A percentile compares a stretch with the other conserved stretches of the same genome.
Conservation (phyloP, 2,113 vertebrate genomes). For the Arizona elegans region DNA sequence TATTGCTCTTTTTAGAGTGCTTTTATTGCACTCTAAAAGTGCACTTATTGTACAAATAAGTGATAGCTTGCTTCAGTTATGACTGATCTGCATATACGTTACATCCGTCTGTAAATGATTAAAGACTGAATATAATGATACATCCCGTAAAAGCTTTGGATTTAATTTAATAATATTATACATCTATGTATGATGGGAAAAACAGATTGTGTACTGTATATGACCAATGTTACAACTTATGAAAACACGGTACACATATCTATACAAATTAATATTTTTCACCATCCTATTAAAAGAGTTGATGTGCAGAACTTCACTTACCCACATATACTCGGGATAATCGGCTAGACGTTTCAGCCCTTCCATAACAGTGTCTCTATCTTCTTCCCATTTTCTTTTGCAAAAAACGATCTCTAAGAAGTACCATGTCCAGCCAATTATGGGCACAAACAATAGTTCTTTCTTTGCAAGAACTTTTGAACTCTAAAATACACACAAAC, state of each 20-base stretch:
- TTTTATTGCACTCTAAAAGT: neutral
- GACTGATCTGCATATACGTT: neutral
- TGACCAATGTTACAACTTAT: neutral
- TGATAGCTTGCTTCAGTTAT: neutral
- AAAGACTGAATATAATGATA: neutral
- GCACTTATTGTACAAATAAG: neutral
- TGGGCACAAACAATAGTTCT: slow-evolving; percentile 91
- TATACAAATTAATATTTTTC: neutral
- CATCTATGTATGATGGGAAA: neutral
- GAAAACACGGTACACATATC: neutral
- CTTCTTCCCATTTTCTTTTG: slow-evolving; percentile 96
- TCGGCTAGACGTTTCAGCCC: slow-evolving; percentile 81
- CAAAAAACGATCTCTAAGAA: slow-evolving; percentile 99
- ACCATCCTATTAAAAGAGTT: neutral
- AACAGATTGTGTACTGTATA: neutral
- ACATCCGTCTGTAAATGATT: neutral
- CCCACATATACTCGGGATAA: slow-evolving; percentile 98
- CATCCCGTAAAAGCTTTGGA: neutral
- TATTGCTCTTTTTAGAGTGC: neutral
- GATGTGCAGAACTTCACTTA: slow-evolving; percentile 67
- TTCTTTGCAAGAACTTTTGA: slow-evolving; percentile 97
- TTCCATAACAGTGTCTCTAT: slow-evolving; percentile 83
- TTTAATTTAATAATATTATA: neutral
- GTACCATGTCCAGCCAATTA: slow-evolving; percentile 99
- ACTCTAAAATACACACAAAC: slow-evolving; percentile 72